Evolutionary conservation across 2,888 invertebrate species (phyloP).

Genomic region (Homarus gammarus): DNA sequence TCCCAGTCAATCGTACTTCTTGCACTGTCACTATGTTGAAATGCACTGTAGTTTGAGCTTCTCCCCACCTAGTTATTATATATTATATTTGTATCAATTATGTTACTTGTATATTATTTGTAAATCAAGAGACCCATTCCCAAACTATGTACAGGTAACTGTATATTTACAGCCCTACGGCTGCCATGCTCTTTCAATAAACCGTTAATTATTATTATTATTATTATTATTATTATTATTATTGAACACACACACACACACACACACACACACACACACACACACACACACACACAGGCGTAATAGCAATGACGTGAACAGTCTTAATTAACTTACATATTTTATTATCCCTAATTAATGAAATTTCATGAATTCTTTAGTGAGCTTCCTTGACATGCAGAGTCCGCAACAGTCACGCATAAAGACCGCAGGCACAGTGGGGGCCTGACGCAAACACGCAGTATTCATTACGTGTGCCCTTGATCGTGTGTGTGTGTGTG

Average conservation of each 20-base stretch:
- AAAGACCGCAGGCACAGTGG: background rate
- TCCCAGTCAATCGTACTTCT: no score
- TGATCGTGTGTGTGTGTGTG: constrained; percentile 5
- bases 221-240: no score
- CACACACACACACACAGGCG: background rate
- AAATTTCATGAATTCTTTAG: constrained; percentile 2
- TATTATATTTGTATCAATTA: no score
- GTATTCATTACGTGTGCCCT: background rate
- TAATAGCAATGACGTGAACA: background rate
- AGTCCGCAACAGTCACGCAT: background rate
- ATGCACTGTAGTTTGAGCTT: no score
- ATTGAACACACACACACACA: constrained; percentile 2
- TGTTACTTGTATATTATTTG: no score
- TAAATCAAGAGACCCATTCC: no score
- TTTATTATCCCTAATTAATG: background rate
- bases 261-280: background rate
- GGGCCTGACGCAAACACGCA: background rate
- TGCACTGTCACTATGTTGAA: no score
- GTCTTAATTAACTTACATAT: background rate
- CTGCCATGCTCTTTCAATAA: no score
- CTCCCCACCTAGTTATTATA: no score
- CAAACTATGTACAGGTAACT: no score
- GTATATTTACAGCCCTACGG: no score
- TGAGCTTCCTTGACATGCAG: background rate
- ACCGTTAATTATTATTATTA: no score